Evolutionary conservation across 2,113 vertebrate species (phyloP).

Genomic region (Malurus cyaneus): DNA sequence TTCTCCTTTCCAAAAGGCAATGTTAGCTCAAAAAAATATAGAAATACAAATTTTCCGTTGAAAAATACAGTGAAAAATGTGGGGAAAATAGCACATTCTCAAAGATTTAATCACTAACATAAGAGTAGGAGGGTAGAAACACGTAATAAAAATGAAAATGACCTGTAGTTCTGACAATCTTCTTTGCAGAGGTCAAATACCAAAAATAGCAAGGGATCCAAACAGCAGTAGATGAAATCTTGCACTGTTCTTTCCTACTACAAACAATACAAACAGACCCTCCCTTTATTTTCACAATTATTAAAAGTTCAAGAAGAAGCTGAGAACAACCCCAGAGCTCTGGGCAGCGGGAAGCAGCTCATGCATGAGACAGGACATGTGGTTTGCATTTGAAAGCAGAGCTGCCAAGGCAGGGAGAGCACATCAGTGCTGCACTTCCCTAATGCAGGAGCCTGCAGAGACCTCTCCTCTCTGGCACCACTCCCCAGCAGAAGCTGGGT

Average conservation of each 20-base stretch:
- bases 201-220: constrained; percentile 41
- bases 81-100: constrained; percentile 10
- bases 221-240: constrained; percentile 41
- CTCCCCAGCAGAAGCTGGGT: background rate
- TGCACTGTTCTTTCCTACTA: constrained; percentile 1
- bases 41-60: background rate
- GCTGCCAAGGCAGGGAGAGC: background rate
- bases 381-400: background rate
- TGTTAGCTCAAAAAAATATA: background rate
- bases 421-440: background rate
- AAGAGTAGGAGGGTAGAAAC: background rate
- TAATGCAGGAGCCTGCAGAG: background rate
- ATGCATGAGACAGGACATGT: background rate
- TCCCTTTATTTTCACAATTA: constrained; percentile 18
- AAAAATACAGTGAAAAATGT: background rate
- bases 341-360: background rate
- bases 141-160: constrained; percentile 18
- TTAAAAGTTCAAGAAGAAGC: background rate
- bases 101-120: constrained; percentile 2
- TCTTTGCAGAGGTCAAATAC: constrained; percentile 47
- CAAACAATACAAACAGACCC: constrained; percentile 28
- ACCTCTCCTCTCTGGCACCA: background rate
- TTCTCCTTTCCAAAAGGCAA: constrained; percentile 10
- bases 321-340: background rate
- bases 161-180: constrained; percentile 34